Evolutionary conservation across 2,113 vertebrate genomes (phyloP), one percentile per base, ranked within the genome.

Genomic region (Dissostichus mawsoni): DNA sequence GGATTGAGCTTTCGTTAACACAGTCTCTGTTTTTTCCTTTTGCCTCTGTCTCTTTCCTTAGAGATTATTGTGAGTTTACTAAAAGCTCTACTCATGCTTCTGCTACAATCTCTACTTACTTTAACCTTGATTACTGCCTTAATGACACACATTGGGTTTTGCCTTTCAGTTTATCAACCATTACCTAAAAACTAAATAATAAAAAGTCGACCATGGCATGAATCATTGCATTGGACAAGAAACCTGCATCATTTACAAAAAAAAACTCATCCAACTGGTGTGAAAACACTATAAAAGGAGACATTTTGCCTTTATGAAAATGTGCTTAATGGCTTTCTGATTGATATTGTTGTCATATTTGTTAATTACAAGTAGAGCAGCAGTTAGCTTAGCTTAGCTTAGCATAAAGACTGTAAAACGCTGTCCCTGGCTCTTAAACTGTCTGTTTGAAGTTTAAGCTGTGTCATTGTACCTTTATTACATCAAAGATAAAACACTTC

Each of bases 401-500:
- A 47, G 41, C 62, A 50, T 58, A 11, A 29, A 48, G 4, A 47
- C 41, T n/a, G 36, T 3, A 53, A 55, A 41, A 3, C 33, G 17
- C 17, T 16, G 9, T 41, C 36, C 8, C 25, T 14, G 11, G 50
- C 18, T 36, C 12, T 0, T 16, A n/a, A 48, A 33, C 36, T 0
- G 36, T 41, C 1, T 41, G 36, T 41, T 2, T 48, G 36, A 29
- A 47, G 51, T 47, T 51, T n/a, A 83, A 73, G 62, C 44, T 63
- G 45, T 11, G 56, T 69, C 18, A 0, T 5, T 61, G 23, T 23
- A 25, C 17, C 47, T 55, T 59, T 63, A 77, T 73, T 47, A 66
- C 20, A 53, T 70, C 57, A 33, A 52, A 20, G 68, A 74, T 55
- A 36, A 53, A 51, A 4, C 58, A 52, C 52, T 66, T 64, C n/a